Base-by-base conservation (phyloP, 1,140 invertebrate species). In the Lepidurus couesii region DNA sequence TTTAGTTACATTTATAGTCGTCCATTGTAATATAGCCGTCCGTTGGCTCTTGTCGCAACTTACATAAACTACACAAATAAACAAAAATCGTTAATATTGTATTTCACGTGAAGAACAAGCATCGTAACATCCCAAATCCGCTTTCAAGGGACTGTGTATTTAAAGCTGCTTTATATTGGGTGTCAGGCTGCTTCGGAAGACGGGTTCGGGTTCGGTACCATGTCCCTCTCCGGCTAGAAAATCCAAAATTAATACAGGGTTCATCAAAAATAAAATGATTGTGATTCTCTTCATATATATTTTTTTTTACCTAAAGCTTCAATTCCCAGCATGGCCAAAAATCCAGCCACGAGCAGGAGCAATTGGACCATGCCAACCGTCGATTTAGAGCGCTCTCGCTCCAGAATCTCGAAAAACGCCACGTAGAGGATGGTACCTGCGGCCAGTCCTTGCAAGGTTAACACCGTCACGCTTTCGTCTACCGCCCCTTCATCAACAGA, bases 311-410 rank as follows among this genome's bases (percentile, higher is more conserved):
- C 90, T 77, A 90, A 82, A 80, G 92, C 84, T 83, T 92, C 90
- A 74, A 95, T 84, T 77, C 89, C 89, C 80, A 94, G 89, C 92
- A 95, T 94, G 76, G 92, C 84, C 79, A 87, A 85, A 84, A 94
- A 95, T 78, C 93, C 93, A 44, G 90, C 82, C 43, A 94, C 83
- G 42, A 94, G 90, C 3, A 91, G 89, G 4, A 90, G 77, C 78
- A 92, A 88, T 82, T 93, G 91, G 2, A 90, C 83, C 26, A 94
- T 84, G 5, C 93, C 92, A 73, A 87, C 87, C 78, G 89, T 89
- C 11, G 87, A 85, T 82, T 90, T 90, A 26, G 90, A 89, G 65
- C 91, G 87, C 82, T 94, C 92, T 4, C 81, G 76, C 77, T 83
- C 82, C 16, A 90, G 82, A 42, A 91, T 85, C 83, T 90, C 89